A percentile compares a stretch with the other conserved stretches of the same genome.
phyloP scores from a whole-genome alignment of 2,888 invertebrate genomes.

The Leptopilina drosophilae region DNA sequence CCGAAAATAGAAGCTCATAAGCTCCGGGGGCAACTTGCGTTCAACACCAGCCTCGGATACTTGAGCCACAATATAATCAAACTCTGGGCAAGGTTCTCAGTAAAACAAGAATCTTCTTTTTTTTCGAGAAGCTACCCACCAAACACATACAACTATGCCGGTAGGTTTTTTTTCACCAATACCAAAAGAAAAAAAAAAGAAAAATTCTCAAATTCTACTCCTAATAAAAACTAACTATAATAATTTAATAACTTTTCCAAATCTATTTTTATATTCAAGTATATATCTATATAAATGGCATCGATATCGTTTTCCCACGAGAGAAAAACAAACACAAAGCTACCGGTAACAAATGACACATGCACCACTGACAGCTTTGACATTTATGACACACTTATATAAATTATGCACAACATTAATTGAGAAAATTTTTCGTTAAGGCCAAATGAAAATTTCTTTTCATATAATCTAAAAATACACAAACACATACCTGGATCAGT shows the following conservation, averaged over 20 bases:
- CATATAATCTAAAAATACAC: background rate
- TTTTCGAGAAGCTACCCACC: background rate
- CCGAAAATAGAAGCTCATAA: constrained; percentile 29
- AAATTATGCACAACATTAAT: background rate
- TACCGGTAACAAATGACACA: constrained; percentile 19
- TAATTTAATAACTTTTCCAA: too few relatives aligned
- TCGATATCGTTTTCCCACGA: background rate
- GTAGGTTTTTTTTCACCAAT: background rate
- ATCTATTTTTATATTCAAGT: too few relatives aligned
- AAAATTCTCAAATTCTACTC: too few relatives aligned
- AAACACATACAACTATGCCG: constrained; percentile 18
- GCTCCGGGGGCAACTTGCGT: constrained; percentile 9
- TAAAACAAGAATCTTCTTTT: background rate
- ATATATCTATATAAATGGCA: background rate
- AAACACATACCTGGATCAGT: background rate
- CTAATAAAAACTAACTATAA: too few relatives aligned
- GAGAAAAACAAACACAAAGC: background rate
- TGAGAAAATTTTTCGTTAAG: background rate
- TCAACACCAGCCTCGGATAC: constrained; percentile 38
- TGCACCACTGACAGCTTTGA: background rate
- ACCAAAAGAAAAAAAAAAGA: too few relatives aligned
- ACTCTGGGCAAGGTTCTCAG: background rate
- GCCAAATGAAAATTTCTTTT: background rate
- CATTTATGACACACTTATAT: background rate
- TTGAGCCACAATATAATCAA: background rate